These are phyloP conservation scores for Drosophila pseudoananassae DNA, from an alignment of 1,140 invertebrate genomes.

Conservation along the genomic window DNA sequence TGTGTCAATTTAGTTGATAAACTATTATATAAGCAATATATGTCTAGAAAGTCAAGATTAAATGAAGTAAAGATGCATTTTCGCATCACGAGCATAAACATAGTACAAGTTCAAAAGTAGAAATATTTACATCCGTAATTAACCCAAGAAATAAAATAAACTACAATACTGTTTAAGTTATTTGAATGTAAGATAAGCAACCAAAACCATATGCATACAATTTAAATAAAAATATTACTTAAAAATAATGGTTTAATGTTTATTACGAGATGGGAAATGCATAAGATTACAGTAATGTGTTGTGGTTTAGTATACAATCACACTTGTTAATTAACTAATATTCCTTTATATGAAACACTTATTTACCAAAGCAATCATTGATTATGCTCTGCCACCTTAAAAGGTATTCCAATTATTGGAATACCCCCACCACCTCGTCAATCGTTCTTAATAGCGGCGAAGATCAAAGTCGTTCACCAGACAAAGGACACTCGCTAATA, in stretches of 20 bases:
- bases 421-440: not conserved
- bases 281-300: too few relatives aligned
- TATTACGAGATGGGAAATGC: too few relatives aligned
- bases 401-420: not conserved
- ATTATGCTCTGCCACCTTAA: conserved; percentile 31
- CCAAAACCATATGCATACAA: conserved; percentile 22
- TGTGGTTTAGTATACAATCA: not conserved
- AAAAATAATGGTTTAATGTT: not conserved
- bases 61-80: conserved; percentile 34
- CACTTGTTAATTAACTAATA: not conserved
- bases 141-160: conserved; percentile 32
- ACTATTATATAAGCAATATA: conserved; percentile 52
- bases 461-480: conserved; percentile 63
- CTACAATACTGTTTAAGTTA: conserved; percentile 25
- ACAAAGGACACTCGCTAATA: conserved; percentile 55
- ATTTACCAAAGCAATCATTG: not conserved
- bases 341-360: too few relatives aligned
- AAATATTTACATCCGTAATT: conserved; percentile 60
- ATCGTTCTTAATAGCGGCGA: not conserved
- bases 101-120: conserved; percentile 76
- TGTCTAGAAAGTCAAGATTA: conserved; percentile 29
- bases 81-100: conserved; percentile 72
- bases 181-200: conserved; percentile 33
- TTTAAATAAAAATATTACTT: conserved; percentile 35
- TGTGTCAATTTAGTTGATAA: conserved; percentile 67